These are phyloP conservation scores for Coenonympha arcania DNA, from an alignment of 2,888 invertebrate genomes.

Conservation along the genomic window DNA sequence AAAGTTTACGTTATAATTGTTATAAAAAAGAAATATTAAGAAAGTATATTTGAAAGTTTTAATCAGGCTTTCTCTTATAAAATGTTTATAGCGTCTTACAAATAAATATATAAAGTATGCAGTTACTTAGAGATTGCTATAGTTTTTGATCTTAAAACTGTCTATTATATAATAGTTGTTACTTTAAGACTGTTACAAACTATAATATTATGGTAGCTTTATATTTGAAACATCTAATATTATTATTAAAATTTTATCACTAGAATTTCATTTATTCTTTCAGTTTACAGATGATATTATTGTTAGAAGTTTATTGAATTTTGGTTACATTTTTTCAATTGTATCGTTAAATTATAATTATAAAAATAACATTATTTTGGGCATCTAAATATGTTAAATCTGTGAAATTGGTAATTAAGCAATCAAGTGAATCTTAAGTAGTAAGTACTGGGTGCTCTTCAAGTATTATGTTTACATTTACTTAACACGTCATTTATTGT, in stretches of 20 bases:
- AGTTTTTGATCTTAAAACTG: slow-evolving; percentile 17
- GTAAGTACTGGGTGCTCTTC: too few relatives aligned
- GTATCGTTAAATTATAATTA: too few relatives aligned
- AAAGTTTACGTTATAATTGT: slow-evolving; percentile 38
- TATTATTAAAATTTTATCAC: slow-evolving; percentile 8
- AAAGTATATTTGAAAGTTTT: slow-evolving; percentile 30
- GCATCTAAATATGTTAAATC: too few relatives aligned
- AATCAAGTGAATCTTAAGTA: too few relatives aligned
- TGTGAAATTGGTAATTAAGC: too few relatives aligned
- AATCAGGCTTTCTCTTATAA: slow-evolving; percentile 53
- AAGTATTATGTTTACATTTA: too few relatives aligned
- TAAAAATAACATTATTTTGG: too few relatives aligned
- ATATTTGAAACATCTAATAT: not conserved
- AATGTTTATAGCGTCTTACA: slow-evolving; percentile 30
- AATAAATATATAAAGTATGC: slow-evolving; percentile 1
- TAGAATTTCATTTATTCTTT: slow-evolving; percentile 7
- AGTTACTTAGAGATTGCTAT: slow-evolving; percentile 2
- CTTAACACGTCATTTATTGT: too few relatives aligned
- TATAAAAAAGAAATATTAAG: slow-evolving; percentile 17
- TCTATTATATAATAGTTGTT: slow-evolving; percentile 30
- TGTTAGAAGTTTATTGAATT: not conserved
- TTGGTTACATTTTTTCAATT: not conserved
- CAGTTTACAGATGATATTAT: not conserved
- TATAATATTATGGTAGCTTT: slow-evolving; percentile 17
- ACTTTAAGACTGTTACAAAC: slow-evolving; percentile 29